Evolutionary conservation across 2,113 vertebrate species (phyloP), one percentile per base, ranked within the genome.

Genomic region (Trematomus loennbergii): DNA sequence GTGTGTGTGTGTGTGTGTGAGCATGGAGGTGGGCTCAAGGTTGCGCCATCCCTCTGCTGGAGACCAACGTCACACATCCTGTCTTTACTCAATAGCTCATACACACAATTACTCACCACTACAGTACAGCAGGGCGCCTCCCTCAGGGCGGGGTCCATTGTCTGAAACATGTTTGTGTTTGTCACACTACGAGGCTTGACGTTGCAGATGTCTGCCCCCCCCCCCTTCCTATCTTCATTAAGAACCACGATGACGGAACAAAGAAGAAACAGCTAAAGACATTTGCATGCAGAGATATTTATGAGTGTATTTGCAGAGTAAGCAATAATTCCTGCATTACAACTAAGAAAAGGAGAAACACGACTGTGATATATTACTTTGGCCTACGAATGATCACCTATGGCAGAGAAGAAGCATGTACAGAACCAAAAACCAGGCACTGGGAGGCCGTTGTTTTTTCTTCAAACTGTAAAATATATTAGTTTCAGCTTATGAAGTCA

Each of bases 11-110:
- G n/a, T n/a, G n/a, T n/a, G n/a, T n/a, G n/a, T n/a, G n/a, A n/a
- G 29, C 2, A 16, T 33, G 69, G 57, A 80, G 52, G 59, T 66
- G 50, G 55, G 68, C 29, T 79, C 57, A 83, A 73, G 68, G 78
- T 89, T 87, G 55, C 57, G 11, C 72, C 84, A 72, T 58, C 66
- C 40, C 70, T 83, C 52, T 75, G 69, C 70, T 45, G 72, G 58
- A 20, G 72, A 61, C 60, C 50, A 15, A 59, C 68, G 46, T 87
- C 91, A 88, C 65, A 79, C 84, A 78, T 92, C 88, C 85, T 79
- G 81, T 78, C 75, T 74, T 75, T 69, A 57, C 77, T 75, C 40
- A 78, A 57, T 54, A 64, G 46, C 71, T 1, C 6, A 29, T 68
- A 40, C 55, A 25, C 10, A 12, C 50, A 9, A 62, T 16, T 46